phyloP scores from a whole-genome alignment of 2,888 invertebrate genomes.

The Gnatocerus cornutus region DNA sequence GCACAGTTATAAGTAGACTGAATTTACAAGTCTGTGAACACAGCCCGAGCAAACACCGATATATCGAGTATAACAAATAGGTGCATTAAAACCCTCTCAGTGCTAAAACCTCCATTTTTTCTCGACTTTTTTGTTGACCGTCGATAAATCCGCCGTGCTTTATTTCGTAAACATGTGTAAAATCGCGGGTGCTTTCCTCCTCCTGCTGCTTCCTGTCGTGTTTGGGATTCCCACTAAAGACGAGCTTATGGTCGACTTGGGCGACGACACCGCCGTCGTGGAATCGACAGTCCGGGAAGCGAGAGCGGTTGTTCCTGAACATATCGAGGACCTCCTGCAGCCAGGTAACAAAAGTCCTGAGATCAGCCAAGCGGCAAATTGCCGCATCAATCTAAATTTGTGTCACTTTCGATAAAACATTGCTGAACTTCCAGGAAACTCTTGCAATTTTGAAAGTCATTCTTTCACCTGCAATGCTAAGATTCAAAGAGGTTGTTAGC shows the following conservation, averaged over 20 bases:
- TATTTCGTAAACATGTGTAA: constrained; percentile 48
- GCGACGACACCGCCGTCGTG: constrained; percentile 74
- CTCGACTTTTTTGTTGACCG: constrained; percentile 51
- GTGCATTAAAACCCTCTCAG: constrained; percentile 45
- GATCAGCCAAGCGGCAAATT: constrained; percentile 46
- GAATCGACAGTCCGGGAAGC: constrained; percentile 76
- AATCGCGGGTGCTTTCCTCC: constrained; percentile 39
- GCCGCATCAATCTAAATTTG: constrained; percentile 56
- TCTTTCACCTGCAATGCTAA: constrained; percentile 31
- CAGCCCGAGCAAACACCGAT: constrained; percentile 51
- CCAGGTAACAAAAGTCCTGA: constrained; percentile 58
- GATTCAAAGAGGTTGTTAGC: constrained; percentile 10
- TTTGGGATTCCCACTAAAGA: constrained; percentile 54
- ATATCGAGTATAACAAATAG: constrained; percentile 50
- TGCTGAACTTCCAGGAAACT: constrained; percentile 41
- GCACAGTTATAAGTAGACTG: constrained; percentile 55
- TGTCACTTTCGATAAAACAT: constrained; percentile 52
- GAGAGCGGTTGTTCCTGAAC: constrained; percentile 71
- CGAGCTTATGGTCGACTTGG: constrained; percentile 62
- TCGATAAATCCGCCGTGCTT: constrained; percentile 47
- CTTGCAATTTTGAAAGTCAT: constrained; percentile 33
- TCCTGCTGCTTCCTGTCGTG: constrained; percentile 31
- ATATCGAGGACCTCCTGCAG: constrained; percentile 63
- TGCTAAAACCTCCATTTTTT: constrained; percentile 41
- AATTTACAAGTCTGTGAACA: constrained; percentile 49